Evolutionary conservation across 2,797 vertebrate species (phyloP).

Genomic region (Falco novaeseelandiae): DNA sequence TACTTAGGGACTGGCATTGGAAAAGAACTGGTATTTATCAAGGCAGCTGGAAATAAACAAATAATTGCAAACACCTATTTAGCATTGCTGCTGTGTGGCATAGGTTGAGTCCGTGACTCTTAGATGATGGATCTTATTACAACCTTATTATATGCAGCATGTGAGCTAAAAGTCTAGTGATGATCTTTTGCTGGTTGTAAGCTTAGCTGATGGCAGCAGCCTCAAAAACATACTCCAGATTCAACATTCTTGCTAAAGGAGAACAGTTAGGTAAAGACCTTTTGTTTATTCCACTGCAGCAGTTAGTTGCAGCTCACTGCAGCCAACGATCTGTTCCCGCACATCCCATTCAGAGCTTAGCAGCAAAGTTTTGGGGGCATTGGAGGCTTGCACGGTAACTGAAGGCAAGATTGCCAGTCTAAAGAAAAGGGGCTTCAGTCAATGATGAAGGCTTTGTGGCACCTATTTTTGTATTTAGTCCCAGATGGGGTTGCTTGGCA

Average conservation of each 20-base stretch:
- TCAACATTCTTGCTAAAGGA: neutral
- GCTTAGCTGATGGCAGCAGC: neutral
- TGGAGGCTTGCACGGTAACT: neutral
- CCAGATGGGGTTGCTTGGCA: conserved; percentile 47
- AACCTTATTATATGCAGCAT: neutral
- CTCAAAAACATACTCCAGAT: neutral
- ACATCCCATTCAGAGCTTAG: neutral
- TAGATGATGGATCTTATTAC: neutral
- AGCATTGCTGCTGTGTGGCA: neutral
- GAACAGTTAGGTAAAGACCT: neutral
- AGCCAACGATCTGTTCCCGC: neutral
- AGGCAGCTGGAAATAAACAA: conserved; percentile 50
- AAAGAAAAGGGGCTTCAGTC: neutral
- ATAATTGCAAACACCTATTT: conserved; percentile 28
- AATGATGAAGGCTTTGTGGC: neutral
- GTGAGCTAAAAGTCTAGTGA: neutral
- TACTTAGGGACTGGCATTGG: neutral
- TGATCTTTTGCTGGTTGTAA: neutral
- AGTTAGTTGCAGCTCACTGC: neutral
- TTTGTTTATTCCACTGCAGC: neutral
- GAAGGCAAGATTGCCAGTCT: neutral
- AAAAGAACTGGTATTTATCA: conserved; percentile 11
- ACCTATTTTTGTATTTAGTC: neutral
- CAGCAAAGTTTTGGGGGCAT: neutral
- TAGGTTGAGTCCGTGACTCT: neutral